Evolutionary conservation across 2,113 vertebrate species (phyloP).

Genomic region (Mirounga angustirostris): DNA sequence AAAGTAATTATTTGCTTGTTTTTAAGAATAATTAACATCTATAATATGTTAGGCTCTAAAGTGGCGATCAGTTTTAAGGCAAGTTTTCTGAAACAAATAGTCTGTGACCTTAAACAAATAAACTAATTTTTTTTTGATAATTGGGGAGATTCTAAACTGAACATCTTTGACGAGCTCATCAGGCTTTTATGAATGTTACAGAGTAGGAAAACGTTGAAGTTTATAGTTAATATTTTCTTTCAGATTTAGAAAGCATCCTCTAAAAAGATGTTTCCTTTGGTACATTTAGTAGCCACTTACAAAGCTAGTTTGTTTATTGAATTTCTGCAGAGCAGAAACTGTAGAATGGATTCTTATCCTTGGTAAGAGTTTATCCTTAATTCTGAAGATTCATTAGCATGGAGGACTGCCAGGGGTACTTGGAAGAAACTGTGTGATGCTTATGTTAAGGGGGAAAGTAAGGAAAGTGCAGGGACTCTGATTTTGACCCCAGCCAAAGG

Average conservation of each 20-base stretch:
- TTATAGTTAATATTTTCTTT: constrained; percentile 60
- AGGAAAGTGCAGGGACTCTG: neutral
- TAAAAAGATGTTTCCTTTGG: constrained; percentile 38
- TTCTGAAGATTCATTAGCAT: constrained; percentile 42
- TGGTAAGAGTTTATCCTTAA: neutral
- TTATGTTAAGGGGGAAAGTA: neutral
- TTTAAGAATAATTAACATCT: neutral
- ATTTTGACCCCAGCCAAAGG: neutral
- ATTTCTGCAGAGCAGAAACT: constrained; percentile 40
- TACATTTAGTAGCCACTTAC: neutral
- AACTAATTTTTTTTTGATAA: constrained; percentile 39
- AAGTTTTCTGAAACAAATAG: constrained; percentile 28
- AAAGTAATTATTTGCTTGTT: constrained; percentile 49
- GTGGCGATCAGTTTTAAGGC: neutral
- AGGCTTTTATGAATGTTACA: constrained; percentile 51
- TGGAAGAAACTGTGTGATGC: neutral
- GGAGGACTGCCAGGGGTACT: neutral
- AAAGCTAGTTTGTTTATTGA: neutral
- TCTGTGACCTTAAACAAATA: constrained; percentile 26
- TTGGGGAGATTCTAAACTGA: constrained; percentile 28
- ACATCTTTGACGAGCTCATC: constrained; percentile 41
- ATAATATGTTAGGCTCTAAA: neutral
- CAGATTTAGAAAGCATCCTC: constrained; percentile 18
- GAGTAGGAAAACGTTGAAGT: neutral
- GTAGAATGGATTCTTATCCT: neutral